Percentiles rank a stretch among this genome's conserved stretches.
phyloP scores from a whole-genome alignment of 2,113 vertebrate genomes.

The Trematocara unimaculatum region DNA sequence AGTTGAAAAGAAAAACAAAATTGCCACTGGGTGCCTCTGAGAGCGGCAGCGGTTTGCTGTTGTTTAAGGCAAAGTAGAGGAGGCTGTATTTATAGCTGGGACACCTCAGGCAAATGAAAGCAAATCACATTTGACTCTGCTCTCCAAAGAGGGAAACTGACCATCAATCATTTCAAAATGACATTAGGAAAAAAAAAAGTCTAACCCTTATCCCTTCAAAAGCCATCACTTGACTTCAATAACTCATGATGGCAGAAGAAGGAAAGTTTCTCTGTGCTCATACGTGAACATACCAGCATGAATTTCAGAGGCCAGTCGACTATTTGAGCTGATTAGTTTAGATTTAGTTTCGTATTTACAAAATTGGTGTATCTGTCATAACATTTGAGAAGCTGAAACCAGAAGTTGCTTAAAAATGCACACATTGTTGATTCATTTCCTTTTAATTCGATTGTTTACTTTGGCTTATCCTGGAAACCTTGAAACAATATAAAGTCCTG shows the following conservation, averaged over 20 bases:
- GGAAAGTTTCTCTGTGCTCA: neutral
- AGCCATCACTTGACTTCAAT: neutral
- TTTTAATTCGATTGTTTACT: neutral
- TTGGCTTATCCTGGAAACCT: neutral
- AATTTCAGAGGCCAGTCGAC: neutral
- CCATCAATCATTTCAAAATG: neutral
- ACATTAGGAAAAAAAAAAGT: neutral
- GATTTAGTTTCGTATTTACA: neutral
- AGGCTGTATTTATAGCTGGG: neutral
- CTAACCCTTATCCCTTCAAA: neutral
- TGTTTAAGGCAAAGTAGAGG: neutral
- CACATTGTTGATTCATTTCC: neutral
- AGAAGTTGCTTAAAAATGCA: neutral
- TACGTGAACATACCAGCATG: neutral
- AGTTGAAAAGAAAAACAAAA: neutral
- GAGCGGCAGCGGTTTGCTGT: neutral
- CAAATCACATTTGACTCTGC: neutral
- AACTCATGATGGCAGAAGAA: neutral
- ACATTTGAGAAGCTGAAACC: neutral
- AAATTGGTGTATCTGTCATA: neutral
- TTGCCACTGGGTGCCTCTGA: neutral
- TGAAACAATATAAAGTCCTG: neutral
- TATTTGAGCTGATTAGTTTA: neutral
- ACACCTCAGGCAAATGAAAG: neutral
- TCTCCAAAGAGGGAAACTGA: neutral